These are phyloP conservation scores for Colletes collaris DNA, from an alignment of 2,888 invertebrate species.

Conservation along the genomic window DNA sequence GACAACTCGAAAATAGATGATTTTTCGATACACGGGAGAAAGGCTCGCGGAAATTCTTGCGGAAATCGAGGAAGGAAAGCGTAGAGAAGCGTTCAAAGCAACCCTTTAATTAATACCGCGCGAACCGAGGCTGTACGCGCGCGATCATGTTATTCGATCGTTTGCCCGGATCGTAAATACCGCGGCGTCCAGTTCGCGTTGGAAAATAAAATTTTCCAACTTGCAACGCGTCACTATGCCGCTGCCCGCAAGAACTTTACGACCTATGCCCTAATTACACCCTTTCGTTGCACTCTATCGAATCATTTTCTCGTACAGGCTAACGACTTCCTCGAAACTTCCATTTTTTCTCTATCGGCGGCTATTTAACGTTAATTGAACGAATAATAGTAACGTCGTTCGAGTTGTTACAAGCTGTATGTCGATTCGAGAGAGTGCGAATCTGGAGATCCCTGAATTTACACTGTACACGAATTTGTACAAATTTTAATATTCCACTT, in stretches of 20 bases:
- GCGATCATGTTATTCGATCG: background rate
- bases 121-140: constrained; percentile 1
- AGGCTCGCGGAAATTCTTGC: too few relatives aligned
- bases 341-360: too few relatives aligned
- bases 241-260: constrained; percentile 12
- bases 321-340: background rate
- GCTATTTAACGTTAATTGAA: constrained; percentile 8
- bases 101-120: constrained; percentile 58
- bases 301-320: constrained; percentile 4
- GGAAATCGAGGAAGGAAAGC: constrained; percentile 17
- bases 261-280: constrained; percentile 16
- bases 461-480: too few relatives aligned
- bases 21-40: too few relatives aligned
- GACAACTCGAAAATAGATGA: too few relatives aligned
- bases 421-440: too few relatives aligned
- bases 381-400: background rate
- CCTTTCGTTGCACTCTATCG: background rate
- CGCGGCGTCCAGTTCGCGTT: background rate
- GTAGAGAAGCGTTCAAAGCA: constrained; percentile 30
- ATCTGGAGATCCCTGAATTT: too few relatives aligned
- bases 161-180: constrained; percentile 6
- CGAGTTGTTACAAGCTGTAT: too few relatives aligned
- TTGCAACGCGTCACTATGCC: background rate
- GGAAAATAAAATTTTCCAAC: constrained; percentile 29
- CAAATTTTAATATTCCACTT: too few relatives aligned